Conservation (phyloP, 2,797 vertebrate species). For the Tenualosa ilisha region DNA sequence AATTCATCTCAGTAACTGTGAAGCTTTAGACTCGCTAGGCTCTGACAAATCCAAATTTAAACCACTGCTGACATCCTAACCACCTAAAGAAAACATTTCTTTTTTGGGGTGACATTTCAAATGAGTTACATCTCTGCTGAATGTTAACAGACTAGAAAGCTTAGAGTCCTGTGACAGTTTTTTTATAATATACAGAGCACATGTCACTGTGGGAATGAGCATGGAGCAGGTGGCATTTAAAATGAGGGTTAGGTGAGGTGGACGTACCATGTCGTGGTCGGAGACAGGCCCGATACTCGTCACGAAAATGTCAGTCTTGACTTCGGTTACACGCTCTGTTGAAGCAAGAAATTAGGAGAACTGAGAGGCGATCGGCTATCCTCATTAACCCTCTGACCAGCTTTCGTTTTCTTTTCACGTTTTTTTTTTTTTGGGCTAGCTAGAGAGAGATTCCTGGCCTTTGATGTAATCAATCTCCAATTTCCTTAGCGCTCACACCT, state of each 20-base stretch:
- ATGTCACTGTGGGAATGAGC: neutral
- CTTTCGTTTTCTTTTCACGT: no score
- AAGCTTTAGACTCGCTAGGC: neutral
- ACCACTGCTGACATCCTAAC: neutral
- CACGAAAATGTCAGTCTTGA: slow-evolving; percentile 99
- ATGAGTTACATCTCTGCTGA: neutral
- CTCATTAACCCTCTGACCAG: slow-evolving; percentile 68
- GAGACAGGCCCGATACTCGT: slow-evolving; percentile 99
- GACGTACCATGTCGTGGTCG: slow-evolving; percentile 98
- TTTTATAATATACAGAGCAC: neutral
- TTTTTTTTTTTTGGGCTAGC: neutral
- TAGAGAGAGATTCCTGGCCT: neutral
- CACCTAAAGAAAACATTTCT: neutral
- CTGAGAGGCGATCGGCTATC: slow-evolving; percentile 81
- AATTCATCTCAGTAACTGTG: neutral
- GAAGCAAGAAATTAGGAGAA: slow-evolving; percentile 91
- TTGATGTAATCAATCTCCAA: slow-evolving; percentile 57
- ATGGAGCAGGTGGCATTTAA: slow-evolving; percentile 4
- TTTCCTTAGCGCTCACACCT: slow-evolving; percentile 29
- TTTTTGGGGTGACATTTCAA: neutral
- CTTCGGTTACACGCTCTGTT: slow-evolving; percentile 99
- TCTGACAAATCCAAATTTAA: neutral
- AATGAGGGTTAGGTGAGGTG: slow-evolving; percentile 31
- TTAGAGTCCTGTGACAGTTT: neutral
- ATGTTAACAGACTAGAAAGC: neutral